Evolutionary conservation across 2,113 vertebrate genomes (phyloP).

Genomic region (Cinclus mexicanus): DNA sequence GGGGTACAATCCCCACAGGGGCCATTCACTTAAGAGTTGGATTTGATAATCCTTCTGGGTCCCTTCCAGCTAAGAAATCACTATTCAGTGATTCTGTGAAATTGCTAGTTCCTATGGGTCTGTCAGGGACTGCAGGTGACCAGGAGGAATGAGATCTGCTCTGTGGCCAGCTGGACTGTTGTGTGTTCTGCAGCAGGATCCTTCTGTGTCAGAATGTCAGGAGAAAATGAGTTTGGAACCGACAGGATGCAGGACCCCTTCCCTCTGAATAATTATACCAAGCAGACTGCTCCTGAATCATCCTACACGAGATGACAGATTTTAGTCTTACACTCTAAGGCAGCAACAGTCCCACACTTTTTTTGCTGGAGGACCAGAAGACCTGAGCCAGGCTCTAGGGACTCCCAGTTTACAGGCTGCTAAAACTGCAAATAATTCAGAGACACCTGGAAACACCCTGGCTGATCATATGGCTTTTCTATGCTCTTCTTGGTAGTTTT

Average conservation of each 20-base stretch:
- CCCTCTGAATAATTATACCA: not conserved
- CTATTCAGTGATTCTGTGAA: not conserved
- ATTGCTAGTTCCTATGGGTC: not conserved
- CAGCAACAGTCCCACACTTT: not conserved
- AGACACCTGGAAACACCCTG: not conserved
- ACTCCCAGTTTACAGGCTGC: not conserved
- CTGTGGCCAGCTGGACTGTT: rapidly evolving
- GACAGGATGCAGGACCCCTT: not conserved
- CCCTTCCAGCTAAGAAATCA: not conserved
- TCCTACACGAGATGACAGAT: not conserved
- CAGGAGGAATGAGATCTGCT: not conserved
- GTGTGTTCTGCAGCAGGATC: not conserved
- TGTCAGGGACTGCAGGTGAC: not conserved
- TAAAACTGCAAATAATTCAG: not conserved
- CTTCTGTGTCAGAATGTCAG: not conserved
- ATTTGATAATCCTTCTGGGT: not conserved
- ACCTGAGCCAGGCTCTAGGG: not conserved
- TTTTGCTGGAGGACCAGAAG: not conserved
- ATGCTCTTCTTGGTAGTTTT: not conserved
- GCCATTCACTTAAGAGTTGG: not conserved
- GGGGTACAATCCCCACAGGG: not conserved
- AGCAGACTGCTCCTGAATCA: not conserved
- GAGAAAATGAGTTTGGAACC: not conserved
- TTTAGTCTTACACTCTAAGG: not conserved
- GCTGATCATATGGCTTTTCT: not conserved